Evolutionary conservation across 2,888 invertebrate species (phyloP), one percentile per base, ranked within the genome.

Genomic region (Sarcophaga variegata): DNA sequence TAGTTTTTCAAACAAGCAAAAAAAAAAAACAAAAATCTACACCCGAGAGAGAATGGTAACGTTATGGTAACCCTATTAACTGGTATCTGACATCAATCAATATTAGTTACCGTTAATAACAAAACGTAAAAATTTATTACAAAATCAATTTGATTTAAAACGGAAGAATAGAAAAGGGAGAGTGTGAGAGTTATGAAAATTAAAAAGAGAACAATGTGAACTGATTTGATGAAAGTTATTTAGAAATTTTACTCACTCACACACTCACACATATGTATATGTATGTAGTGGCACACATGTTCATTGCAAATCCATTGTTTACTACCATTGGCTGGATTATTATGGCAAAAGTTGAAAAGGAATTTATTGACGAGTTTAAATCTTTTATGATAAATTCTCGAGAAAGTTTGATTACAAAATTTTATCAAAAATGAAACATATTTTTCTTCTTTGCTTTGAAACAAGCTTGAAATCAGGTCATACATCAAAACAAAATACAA

Each of bases 51-150:
- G 45, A 17, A 69, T 66, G 64, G 72, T 71, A 71, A 71, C 20
- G 72, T 78, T 66, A n/a, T 69, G 70, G 49, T 77, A 86, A 75
- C 79, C 75, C 82, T 78, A 85, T 89, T 88, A 88, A 89, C 86
- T 85, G 83, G 12, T 85, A 82, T 88, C 88, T 86, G 84, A 67
- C 86, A 89, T 89, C 88, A 89, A 89, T 89, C 89, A 88, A 87
- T 89, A 89, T 89, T 89, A 89, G 89, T 88, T 89, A 88, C 86
- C 88, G 81, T 86, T 89, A 88, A 88, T 88, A 86, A 86, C 66
- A 81, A 74, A 74, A 69, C 4, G 14, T 59, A 67, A 77, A 62
- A 75, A 75, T 22, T 27, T 62, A 49, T 49, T 49, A 54, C 17
- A 17, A 54, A 69, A 75, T 66, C 59, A 82, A 67, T 47, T 10